Evolutionary conservation across 2,797 vertebrate species (phyloP).

Genomic region (Chelidonichthys spinosus): DNA sequence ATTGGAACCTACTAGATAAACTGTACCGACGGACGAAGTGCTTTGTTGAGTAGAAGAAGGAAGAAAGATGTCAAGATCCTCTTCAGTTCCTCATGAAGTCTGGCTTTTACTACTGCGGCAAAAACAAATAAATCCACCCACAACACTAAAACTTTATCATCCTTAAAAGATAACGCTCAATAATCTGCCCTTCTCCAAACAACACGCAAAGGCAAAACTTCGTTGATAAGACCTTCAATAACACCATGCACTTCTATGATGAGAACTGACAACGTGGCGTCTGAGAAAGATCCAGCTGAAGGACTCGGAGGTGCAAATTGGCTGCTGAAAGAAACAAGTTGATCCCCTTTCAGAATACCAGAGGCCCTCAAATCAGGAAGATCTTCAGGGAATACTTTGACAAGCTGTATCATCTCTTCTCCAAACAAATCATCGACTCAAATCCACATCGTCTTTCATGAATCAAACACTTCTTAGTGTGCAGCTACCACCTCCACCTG

Average conservation of each 20-base stretch:
- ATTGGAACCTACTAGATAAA: background rate
- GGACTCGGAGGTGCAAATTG: background rate
- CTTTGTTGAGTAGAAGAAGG: background rate
- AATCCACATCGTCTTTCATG: background rate
- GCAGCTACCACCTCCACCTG: background rate
- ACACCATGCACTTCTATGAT: background rate
- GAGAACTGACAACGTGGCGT: background rate
- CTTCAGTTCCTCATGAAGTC: background rate
- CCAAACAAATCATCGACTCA: background rate
- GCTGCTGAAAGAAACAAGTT: background rate
- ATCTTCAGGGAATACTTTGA: background rate
- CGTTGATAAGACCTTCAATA: background rate
- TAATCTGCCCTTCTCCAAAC: background rate
- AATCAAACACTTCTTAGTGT: background rate
- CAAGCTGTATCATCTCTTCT: background rate
- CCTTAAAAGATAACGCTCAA: background rate
- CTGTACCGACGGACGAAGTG: background rate
- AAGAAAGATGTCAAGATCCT: background rate
- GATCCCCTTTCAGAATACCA: background rate
- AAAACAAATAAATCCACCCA: background rate
- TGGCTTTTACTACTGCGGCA: background rate
- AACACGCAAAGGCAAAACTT: background rate
- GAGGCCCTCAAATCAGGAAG: background rate
- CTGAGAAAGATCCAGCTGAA: background rate
- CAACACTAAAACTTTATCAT: constrained; percentile 5